Conservation (phyloP, 1,140 invertebrate genomes). For the Zaprionus africanus region DNA sequence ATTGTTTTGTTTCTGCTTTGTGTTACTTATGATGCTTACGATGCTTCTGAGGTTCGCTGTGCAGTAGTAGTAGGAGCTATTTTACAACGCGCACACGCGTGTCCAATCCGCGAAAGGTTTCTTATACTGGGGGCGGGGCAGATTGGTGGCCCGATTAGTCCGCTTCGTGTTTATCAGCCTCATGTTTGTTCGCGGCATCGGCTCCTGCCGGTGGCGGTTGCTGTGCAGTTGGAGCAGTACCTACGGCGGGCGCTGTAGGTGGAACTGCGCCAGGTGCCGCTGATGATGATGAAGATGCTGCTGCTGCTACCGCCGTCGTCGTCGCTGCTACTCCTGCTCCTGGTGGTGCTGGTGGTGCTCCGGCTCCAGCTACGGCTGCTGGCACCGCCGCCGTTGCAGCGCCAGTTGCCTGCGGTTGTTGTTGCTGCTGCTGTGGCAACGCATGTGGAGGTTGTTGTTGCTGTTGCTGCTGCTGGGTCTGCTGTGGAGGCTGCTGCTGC, state of each 20-base stretch:
- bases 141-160: constrained; percentile 1
- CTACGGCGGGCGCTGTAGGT: constrained; percentile 2
- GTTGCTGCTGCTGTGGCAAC: constrained; percentile 13
- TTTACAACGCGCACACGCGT: constrained; percentile 51
- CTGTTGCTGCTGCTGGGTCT: constrained; percentile 5
- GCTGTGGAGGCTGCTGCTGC: neutral
- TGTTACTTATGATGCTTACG: neutral
- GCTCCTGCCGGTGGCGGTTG: neutral
- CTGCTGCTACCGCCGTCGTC: neutral
- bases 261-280: constrained; percentile 12
- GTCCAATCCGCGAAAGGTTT: constrained; percentile 7
- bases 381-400: constrained; percentile 6
- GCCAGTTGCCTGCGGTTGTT: neutral
- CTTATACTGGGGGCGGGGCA: neutral
- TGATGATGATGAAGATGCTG: neutral
- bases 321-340: neutral
- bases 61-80: constrained; percentile 41
- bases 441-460: constrained; percentile 26
- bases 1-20: constrained; percentile 3
- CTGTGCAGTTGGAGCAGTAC: constrained; percentile 15
- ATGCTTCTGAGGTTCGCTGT: constrained; percentile 22
- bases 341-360: neutral
- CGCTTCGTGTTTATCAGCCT: constrained; percentile 45
- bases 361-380: constrained; percentile 9
- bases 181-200: constrained; percentile 44